Base-by-base conservation (phyloP, 64 coral and sea anemone species). In the Hydrozoanthus tunicans region DNA sequence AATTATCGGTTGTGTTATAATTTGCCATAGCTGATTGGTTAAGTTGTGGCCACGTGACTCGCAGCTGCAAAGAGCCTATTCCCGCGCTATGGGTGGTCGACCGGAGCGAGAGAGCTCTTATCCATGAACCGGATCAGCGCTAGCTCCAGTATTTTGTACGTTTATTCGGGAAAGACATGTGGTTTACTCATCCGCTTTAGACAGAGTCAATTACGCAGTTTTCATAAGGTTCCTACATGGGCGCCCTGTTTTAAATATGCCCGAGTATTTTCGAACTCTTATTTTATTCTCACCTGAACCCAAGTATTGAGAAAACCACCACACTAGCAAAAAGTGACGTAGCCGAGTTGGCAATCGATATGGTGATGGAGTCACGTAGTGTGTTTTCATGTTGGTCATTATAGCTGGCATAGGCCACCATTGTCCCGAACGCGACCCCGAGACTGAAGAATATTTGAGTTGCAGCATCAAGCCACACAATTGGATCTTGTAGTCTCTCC, bases 281-380 rank as follows among this genome's bases (percentile, higher is more conserved):
- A 32, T 53, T 9, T n/a, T 3, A 53, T 12, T 77, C 93, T 94
- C 92, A 98, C 96, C 96, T 94, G 83, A 98, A 98, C 86, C 96
- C 96, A 77, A 98, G 92, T 63, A 98, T 98, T 61, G 96, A 98
- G 96, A 98, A 98, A 90, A 98, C 96, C 77, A 98, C 96, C 63
- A 98, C 86, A 69, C 93, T 77, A 26, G 96, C 96, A 65, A 98
- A 98, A 65, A 98, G 73, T 4, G 96, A 98, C 32, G 96, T 98
- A 78, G 78, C 90, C 43, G 92, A 95, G 81, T 98, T 98, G 54
- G 91, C 96, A 53, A 95, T 17, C 53, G 96, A 94, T 78, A 98
- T 93, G 61, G 89, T 89, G 78, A 95, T 86, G 64, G 96, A 78
- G 52, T 98, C 96, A 86, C 89, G 93, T 14, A 98, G 84, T 9